Percentiles rank a stretch among this genome's conserved stretches.
Evolutionary conservation across 1,140 invertebrate species (phyloP).

Genomic region (Melanaphis sacchari): DNA sequence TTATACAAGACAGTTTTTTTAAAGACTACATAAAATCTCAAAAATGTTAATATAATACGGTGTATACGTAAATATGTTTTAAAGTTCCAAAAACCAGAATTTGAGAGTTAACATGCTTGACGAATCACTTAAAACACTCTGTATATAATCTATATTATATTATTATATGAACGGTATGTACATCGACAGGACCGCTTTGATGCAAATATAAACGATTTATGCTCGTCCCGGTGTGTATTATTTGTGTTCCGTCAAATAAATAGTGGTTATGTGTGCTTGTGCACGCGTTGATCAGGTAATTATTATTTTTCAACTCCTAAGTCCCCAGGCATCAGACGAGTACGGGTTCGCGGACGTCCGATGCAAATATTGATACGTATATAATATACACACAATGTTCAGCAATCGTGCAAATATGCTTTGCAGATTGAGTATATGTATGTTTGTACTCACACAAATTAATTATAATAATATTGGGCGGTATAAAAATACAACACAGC

Average conservation of each 20-base stretch:
- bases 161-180: not conserved
- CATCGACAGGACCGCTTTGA: not conserved
- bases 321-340: not conserved
- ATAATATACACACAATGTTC: not conserved
- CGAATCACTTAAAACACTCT: no score
- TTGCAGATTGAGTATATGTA: not conserved
- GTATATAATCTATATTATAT: not conserved
- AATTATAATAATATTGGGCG: not conserved
- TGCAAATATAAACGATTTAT: constrained; percentile 21
- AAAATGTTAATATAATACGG: no score
- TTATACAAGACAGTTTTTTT: no score
- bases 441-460: not conserved
- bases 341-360: not conserved
- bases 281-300: not conserved
- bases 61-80: no score
- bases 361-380: constrained; percentile 20
- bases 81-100: no score
- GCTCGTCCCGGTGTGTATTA: not conserved
- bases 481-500: not conserved
- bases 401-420: not conserved
- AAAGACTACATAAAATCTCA: no score
- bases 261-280: not conserved
- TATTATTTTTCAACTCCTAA: not conserved
- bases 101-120: no score
- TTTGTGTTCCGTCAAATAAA: not conserved